Base-by-base conservation (phyloP, 2,797 vertebrate species). In the Onychomys leucogaster region DNA sequence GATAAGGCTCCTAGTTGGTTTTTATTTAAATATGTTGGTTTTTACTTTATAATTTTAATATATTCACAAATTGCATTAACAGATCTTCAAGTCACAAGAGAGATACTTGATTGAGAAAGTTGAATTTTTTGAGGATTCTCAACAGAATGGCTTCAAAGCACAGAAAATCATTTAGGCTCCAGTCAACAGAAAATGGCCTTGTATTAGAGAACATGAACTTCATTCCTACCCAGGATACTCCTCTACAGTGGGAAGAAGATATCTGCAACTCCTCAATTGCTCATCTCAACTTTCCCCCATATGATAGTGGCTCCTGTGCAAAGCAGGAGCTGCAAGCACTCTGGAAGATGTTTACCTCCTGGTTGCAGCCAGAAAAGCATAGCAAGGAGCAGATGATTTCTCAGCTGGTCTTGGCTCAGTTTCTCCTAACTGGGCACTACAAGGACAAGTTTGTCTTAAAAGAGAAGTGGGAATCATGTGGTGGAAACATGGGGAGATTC, bases 311-410 rank as follows among this genome's bases (percentile, higher is more conserved):
- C 17, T 67, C 16, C 3, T 1, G 29, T 21, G 82, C 55, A 27
- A 86, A 34, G 67, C 73, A 93, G n/a, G 95, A 97, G 27, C 23
- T 97, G 46, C 94, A 61, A 16, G 83, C 43, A 59, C 75, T 94
- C 49, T 83, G 41, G 29, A 11, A 61, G 4, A 27, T 23, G 17
- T 97, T 97, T 69, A 41, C 57, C 5, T 61, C 82, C 0, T 97
- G 94, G 96, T 78, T 97, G n/a, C 81, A 95, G 63, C 91, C 96
- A 29, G 95, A 97, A 59, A 95, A 73, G 8, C 85, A 83, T 41
- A 97, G 82, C 73, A 97, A 97, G 67, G 81, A 97, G 9, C 85
- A 97, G 21, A 97, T 97, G 5, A 95, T 97, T 73, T 84, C 85
- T 81, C 55, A 11, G 5, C 25, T 97, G 82, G 65, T 84, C 12